Evolutionary conservation across 2,113 vertebrate genomes (phyloP).

Genomic region (Cebidichthys violaceus): DNA sequence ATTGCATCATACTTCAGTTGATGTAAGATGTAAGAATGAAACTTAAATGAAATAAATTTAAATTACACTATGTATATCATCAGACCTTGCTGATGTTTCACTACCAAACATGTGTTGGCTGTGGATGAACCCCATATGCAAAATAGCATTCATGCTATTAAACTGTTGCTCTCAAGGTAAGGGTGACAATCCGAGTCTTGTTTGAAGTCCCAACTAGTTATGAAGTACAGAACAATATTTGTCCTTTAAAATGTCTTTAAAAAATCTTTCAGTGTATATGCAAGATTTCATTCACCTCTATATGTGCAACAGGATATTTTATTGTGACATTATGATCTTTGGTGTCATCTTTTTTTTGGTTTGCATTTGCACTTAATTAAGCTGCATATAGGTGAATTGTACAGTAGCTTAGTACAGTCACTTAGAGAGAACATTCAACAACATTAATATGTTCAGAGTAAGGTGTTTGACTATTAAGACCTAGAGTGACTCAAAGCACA

Average conservation of each 20-base stretch:
- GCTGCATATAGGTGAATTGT: too few species aligned
- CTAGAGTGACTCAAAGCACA: background rate
- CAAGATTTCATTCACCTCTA: background rate
- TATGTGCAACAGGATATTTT: background rate
- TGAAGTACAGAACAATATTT: background rate
- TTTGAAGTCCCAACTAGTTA: too few species aligned
- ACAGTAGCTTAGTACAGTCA: background rate
- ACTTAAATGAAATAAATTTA: too few species aligned
- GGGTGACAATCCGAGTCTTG: background rate
- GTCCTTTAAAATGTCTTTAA: background rate
- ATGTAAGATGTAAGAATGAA: background rate
- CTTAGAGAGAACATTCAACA: background rate
- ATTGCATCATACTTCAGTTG: background rate
- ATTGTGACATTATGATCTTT: background rate
- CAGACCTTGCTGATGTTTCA: background rate
- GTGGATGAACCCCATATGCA: background rate
- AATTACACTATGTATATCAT: background rate
- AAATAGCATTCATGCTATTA: background rate
- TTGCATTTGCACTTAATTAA: background rate
- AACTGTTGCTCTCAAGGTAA: background rate
- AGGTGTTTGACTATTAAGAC: background rate
- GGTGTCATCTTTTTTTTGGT: background rate
- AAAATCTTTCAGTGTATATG: background rate
- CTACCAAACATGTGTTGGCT: background rate
- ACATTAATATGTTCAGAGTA: background rate